Evolutionary conservation across 1,140 invertebrate species (phyloP).

Genomic region (Belonocnema kinseyi): DNA sequence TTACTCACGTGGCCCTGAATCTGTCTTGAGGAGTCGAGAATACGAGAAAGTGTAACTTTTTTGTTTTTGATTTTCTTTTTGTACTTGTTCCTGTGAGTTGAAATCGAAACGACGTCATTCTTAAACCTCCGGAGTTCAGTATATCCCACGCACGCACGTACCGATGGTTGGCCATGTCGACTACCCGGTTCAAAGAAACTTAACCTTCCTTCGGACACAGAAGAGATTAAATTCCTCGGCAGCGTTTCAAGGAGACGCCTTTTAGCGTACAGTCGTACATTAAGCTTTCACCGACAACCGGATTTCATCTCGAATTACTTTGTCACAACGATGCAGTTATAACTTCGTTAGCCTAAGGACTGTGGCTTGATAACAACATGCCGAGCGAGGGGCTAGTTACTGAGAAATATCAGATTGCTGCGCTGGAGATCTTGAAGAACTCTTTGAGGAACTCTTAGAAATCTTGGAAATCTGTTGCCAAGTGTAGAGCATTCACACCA

Average conservation of each 20-base stretch:
- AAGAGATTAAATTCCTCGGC: slow-evolving; percentile 48
- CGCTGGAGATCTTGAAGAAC: too few species aligned
- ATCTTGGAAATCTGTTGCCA: too few species aligned
- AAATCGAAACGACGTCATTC: slow-evolving; percentile 2
- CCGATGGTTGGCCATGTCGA: slow-evolving; percentile 1
- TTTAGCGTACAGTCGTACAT: slow-evolving; percentile 41
- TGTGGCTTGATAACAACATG: too few species aligned
- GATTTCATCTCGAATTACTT: slow-evolving; percentile 23
- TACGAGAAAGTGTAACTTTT: too few species aligned
- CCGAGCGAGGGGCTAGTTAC: too few species aligned
- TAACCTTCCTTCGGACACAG: slow-evolving; percentile 47
- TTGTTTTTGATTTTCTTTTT: background rate
- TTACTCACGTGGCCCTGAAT: too few species aligned
- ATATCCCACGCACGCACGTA: slow-evolving; percentile 14
- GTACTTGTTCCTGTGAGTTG: background rate
- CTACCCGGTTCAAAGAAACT: slow-evolving; percentile 49
- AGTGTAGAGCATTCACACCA: too few species aligned
- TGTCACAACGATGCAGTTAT: slow-evolving; percentile 12
- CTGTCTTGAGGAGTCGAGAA: too few species aligned
- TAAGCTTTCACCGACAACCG: slow-evolving; percentile 51
- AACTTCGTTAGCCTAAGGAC: background rate
- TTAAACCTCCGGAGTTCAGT: background rate
- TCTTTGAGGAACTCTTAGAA: too few species aligned
- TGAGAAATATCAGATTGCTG: too few species aligned
- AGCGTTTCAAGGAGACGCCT: slow-evolving; percentile 42